A percentile compares a stretch with the other conserved stretches of the same genome.
These are phyloP conservation scores for Chelon auratus DNA, from an alignment of 2,797 vertebrate species.

Conservation along the genomic window DNA sequence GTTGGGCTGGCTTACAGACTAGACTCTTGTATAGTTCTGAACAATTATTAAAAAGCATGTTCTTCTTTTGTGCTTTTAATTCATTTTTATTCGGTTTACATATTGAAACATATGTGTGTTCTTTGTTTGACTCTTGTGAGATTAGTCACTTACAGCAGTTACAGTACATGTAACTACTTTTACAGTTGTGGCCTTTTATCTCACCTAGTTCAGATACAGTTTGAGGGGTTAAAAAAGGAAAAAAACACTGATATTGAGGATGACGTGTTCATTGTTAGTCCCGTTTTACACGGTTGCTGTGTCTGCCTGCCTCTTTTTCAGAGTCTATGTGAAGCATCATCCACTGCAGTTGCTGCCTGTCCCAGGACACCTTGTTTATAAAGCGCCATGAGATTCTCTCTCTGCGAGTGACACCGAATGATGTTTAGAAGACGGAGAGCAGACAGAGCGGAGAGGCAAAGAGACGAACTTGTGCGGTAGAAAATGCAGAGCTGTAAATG, in stretches of 20 bases:
- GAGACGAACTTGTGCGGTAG: conserved; percentile 43
- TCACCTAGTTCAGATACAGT: not conserved
- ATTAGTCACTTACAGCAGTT: not conserved
- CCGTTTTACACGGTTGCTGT: conserved; percentile 29
- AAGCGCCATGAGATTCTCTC: conserved; percentile 91
- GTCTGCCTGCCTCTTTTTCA: conserved; percentile 61
- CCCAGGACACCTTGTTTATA: conserved; percentile 87
- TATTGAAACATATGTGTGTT: no score
- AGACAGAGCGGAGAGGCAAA: conserved; percentile 55
- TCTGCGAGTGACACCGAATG: conserved; percentile 89
- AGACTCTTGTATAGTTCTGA: not conserved
- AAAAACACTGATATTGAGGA: conserved; percentile 3
- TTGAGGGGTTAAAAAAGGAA: not conserved
- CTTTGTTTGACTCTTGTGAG: not conserved
- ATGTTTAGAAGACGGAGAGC: conserved; percentile 72
- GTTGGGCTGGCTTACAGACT: no score
- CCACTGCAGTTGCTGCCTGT: conserved; percentile 82
- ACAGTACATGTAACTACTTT: not conserved
- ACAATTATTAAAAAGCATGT: no score
- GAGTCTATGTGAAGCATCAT: conserved; percentile 74
- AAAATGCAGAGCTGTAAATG: conserved; percentile 91
- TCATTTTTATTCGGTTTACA: not conserved
- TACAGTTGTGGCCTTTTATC: not conserved
- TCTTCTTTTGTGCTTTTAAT: not conserved
- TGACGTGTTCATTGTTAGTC: not conserved